Evolutionary conservation across 2,113 vertebrate genomes (phyloP).

Genomic region (Nycticebus coucang): DNA sequence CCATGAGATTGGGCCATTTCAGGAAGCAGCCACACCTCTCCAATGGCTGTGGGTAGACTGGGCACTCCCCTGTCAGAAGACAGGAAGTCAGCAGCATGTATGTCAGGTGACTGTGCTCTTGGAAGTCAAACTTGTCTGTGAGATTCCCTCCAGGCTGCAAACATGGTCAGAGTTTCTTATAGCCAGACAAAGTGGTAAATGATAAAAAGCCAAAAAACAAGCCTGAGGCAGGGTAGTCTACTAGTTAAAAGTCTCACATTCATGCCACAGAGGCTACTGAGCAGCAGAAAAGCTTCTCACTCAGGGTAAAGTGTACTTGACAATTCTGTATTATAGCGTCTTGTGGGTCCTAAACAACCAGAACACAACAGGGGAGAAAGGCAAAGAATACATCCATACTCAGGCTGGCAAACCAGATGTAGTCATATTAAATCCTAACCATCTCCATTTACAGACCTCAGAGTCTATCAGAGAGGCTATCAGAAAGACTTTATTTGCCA

Average conservation of each 20-base stretch:
- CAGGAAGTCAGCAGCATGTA: conserved; percentile 18
- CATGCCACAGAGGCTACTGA: not conserved
- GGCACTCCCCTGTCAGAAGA: conserved; percentile 1
- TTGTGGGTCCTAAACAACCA: not conserved
- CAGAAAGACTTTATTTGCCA: not conserved
- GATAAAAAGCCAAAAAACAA: not conserved
- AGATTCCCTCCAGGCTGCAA: not conserved
- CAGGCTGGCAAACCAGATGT: not conserved
- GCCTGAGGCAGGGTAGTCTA: not conserved
- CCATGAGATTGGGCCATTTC: conserved; percentile 51
- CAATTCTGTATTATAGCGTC: not conserved
- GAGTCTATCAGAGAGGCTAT: no score
- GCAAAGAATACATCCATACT: not conserved
- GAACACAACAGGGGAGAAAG: not conserved
- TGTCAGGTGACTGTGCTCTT: not conserved
- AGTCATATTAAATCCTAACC: not conserved
- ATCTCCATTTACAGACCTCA: not conserved
- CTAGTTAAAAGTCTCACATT: not conserved
- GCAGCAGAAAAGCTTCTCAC: not conserved
- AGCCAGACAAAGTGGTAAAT: not conserved
- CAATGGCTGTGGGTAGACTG: not conserved
- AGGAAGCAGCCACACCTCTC: conserved; percentile 65
- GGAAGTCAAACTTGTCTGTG: not conserved
- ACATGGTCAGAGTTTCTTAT: not conserved
- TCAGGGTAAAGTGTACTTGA: not conserved